phyloP scores from a whole-genome alignment of 1,140 invertebrate species.

The Drosophila kepulauana region DNA sequence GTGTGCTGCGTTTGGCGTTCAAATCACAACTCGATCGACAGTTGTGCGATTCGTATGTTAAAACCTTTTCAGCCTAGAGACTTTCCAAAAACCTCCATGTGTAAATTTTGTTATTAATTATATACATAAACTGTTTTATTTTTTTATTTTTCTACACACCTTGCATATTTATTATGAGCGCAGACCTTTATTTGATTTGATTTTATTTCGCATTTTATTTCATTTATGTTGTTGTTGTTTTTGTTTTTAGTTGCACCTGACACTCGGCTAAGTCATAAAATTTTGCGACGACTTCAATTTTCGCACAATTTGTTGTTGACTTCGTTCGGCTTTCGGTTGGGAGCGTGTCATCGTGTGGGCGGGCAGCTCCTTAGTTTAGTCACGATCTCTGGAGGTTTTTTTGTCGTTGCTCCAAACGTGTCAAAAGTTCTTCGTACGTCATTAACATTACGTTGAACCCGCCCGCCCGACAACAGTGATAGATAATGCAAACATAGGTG shows the following conservation, averaged over 20 bases:
- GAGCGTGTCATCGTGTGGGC: conserved; percentile 49
- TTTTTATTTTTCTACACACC: conserved; percentile 69
- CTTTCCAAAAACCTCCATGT: conserved; percentile 80
- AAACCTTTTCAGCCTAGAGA: conserved; percentile 72
- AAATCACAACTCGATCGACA: conserved; percentile 71
- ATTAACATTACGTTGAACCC: conserved; percentile 53
- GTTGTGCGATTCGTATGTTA: conserved; percentile 55
- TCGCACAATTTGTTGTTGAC: conserved; percentile 13
- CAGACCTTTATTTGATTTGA: conserved; percentile 75
- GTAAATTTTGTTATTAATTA: conserved; percentile 80
- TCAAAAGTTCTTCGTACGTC: conserved; percentile 51
- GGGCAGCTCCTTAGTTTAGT: conserved; percentile 62
- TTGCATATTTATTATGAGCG: conserved; percentile 72
- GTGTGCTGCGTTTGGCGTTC: conserved; percentile 67
- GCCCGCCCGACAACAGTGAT: conserved; percentile 20
- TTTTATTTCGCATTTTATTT: conserved; percentile 66
- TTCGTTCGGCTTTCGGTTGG: conserved; percentile 18
- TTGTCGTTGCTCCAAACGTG: conserved; percentile 55
- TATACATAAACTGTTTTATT: conserved; percentile 68
- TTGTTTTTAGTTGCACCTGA: conserved; percentile 2
- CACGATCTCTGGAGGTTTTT: conserved; percentile 62
- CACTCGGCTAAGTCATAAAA: conserved; percentile 61
- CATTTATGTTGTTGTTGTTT: conserved; percentile 14
- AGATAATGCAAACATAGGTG: conserved; percentile 59
- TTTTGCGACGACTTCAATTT: conserved; percentile 61